A percentile compares a stretch with the other conserved stretches of the same genome.
Evolutionary conservation across 2,113 vertebrate genomes (phyloP).

Genomic region (Anhinga anhinga): DNA sequence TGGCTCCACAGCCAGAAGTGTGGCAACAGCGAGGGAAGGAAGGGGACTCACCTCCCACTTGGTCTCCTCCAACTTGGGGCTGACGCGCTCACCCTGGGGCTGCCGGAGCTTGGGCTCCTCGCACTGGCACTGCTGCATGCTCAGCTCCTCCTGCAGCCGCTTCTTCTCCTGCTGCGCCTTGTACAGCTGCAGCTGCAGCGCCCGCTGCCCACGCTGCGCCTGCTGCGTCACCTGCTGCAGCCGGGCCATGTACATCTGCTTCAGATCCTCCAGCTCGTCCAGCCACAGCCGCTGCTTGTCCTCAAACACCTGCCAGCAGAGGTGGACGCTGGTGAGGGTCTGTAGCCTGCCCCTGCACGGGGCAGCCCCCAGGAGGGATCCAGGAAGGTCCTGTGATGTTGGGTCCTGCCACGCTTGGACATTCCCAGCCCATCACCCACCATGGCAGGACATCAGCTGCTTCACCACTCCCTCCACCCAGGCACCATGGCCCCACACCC

Average conservation of each 20-base stretch:
- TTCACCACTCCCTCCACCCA: background rate
- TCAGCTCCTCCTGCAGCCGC: constrained; percentile 88
- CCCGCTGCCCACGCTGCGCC: constrained; percentile 88
- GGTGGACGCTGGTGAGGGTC: background rate
- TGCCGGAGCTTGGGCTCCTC: constrained; percentile 68
- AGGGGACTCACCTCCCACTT: constrained; percentile 89
- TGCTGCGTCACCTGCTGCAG: constrained; percentile 93
- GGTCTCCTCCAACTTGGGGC: constrained; percentile 86
- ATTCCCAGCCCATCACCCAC: background rate
- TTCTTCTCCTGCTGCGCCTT: constrained; percentile 92
- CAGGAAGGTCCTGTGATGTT: background rate
- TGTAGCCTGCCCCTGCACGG: rapidly evolving
- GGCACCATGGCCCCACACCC: background rate
- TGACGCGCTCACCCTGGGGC: constrained; percentile 57
- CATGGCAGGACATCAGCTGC: background rate
- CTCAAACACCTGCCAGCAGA: constrained; percentile 83
- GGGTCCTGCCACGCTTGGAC: rapidly evolving
- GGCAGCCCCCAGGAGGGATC: background rate
- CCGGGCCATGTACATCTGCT: constrained; percentile 87
- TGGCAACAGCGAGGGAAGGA: background rate
- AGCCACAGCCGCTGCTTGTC: constrained; percentile 95
- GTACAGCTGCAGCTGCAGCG: constrained; percentile 90
- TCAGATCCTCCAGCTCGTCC: constrained; percentile 91
- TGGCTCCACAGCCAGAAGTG: background rate
- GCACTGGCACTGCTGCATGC: constrained; percentile 72